Conservation (phyloP, 2,113 vertebrate species). For the Phylloscopus trochilus region DNA sequence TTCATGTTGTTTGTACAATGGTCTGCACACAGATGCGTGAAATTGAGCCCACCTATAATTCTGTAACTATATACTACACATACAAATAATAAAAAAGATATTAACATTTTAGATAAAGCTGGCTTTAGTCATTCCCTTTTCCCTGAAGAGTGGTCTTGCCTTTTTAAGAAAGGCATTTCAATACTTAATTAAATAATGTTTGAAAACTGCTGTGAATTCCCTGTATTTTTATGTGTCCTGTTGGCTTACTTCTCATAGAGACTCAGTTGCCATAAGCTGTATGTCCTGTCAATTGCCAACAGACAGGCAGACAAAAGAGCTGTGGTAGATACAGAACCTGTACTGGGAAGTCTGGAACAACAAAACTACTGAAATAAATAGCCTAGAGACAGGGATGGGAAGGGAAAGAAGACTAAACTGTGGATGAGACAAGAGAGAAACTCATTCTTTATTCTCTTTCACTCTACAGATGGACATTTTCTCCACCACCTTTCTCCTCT, state of each 20-base stretch:
- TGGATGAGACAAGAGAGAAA: neutral
- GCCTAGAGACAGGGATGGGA: neutral
- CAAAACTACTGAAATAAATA: neutral
- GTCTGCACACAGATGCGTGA: neutral
- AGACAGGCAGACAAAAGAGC: neutral
- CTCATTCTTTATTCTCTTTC: neutral
- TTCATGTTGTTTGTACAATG: neutral
- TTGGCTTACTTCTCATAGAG: neutral
- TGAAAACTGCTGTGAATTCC: neutral
- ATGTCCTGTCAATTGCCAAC: neutral
- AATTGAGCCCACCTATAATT: neutral
- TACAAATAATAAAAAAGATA: neutral
- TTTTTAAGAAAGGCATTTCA: neutral
- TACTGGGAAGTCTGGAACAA: neutral
- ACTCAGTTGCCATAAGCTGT: neutral
- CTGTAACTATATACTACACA: neutral
- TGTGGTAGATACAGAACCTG: neutral
- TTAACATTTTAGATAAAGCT: neutral
- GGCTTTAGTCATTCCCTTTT: neutral
- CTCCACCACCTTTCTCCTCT: neutral
- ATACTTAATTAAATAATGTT: conserved; percentile 24
- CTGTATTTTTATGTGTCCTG: neutral
- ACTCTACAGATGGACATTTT: neutral
- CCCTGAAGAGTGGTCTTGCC: neutral
- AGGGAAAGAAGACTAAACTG: neutral